Conservation (phyloP, 2,888 invertebrate genomes). For the Pheosia tremula region DNA sequence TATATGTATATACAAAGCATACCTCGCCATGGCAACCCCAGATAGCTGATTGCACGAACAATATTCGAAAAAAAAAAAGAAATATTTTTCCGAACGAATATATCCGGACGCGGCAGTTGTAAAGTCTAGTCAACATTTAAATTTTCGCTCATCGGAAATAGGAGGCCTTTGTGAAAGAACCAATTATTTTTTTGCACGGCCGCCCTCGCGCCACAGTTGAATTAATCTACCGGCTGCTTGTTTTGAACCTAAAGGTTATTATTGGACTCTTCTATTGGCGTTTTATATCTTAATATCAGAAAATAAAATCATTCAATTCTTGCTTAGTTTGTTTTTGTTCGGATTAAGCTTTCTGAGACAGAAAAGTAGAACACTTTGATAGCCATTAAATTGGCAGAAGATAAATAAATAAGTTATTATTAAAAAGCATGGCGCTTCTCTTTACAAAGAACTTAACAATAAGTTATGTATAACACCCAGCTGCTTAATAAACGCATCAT, state of each 20-base stretch:
- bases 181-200: slow-evolving; percentile 80
- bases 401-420: no score
- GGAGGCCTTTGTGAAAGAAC: slow-evolving; percentile 64
- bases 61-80: background rate
- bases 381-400: no score
- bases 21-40: no score
- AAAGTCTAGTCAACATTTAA: slow-evolving; percentile 47
- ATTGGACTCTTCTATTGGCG: slow-evolving; percentile 33
- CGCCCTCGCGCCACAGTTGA: slow-evolving; percentile 67
- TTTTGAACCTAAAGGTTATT: slow-evolving; percentile 56
- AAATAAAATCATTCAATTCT: slow-evolving; percentile 22
- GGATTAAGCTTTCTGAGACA: no score
- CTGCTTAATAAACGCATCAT: slow-evolving; percentile 8
- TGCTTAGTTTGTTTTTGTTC: slow-evolving; percentile 12
- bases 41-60: background rate
- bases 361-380: background rate
- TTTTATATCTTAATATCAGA: slow-evolving; percentile 30
- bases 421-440: no score
- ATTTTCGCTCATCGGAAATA: slow-evolving; percentile 62
- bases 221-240: slow-evolving; percentile 64
- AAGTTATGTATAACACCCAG: background rate
- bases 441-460: background rate
- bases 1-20: no score
- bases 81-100: slow-evolving; percentile 20
- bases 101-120: slow-evolving; percentile 16